A percentile compares a stretch with the other conserved stretches of the same genome.
phyloP scores from a whole-genome alignment of 2,113 vertebrate species.

The Gulo gulo region DNA sequence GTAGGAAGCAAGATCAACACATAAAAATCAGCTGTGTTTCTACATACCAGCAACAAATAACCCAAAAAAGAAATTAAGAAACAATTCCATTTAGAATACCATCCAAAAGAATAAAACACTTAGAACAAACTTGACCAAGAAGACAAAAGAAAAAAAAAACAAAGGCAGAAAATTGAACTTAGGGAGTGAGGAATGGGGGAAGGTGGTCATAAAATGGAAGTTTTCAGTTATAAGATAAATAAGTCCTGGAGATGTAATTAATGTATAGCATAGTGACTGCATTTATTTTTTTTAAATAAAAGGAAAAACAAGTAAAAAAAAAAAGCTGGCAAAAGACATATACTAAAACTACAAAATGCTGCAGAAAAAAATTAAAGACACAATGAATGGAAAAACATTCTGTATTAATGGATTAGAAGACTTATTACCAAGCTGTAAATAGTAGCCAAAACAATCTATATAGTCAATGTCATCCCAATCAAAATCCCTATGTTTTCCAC shows the following conservation, averaged over 20 bases:
- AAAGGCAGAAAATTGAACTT: neutral
- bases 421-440: neutral
- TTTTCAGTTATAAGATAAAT: neutral
- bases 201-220: neutral
- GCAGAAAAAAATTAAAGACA: neutral
- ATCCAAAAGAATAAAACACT: neutral
- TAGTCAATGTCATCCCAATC: neutral
- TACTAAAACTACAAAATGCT: neutral
- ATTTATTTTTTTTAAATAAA: neutral
- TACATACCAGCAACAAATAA: neutral
- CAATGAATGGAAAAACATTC: neutral
- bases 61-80: conserved; percentile 27
- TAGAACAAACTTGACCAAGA: neutral
- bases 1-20: neutral
- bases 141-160: neutral
- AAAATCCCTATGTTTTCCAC: neutral
- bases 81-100: neutral
- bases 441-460: neutral
- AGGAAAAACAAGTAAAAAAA: neutral
- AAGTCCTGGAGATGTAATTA: neutral
- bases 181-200: neutral
- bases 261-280: neutral
- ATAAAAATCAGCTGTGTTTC: neutral
- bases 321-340: neutral
- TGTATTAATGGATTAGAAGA: neutral